Conservation (phyloP, 1,140 invertebrate genomes). For the Portunus trituberculatus region DNA sequence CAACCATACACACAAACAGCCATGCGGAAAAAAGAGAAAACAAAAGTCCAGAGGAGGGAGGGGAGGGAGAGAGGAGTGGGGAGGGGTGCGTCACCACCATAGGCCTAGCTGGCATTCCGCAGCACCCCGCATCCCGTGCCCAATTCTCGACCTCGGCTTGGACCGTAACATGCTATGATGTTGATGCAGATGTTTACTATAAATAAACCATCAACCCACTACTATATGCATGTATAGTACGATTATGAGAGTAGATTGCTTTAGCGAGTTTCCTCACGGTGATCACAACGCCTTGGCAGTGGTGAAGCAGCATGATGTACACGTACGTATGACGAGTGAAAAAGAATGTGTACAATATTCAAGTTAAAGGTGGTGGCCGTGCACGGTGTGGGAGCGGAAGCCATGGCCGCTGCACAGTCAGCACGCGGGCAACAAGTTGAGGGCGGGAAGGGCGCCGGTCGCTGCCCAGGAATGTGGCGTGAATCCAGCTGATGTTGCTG, state of each 20-base stretch:
- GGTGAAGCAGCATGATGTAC: too few species aligned
- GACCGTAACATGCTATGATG: not conserved
- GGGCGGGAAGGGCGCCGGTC: not conserved
- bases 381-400: not conserved
- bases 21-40: not conserved
- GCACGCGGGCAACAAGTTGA: constrained; percentile 2
- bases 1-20: not conserved
- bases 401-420: not conserved
- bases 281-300: too few species aligned
- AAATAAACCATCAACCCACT: too few species aligned
- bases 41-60: not conserved
- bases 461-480: not conserved
- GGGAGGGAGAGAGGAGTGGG: not conserved
- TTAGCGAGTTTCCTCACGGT: too few species aligned
- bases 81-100: not conserved
- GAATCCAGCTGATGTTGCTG: not conserved
- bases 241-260: too few species aligned
- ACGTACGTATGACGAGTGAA: too few species aligned
- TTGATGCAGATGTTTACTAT: too few species aligned
- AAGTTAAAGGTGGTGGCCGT: not conserved
- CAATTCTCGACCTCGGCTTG: not conserved
- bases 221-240: too few species aligned
- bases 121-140: not conserved
- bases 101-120: not conserved
- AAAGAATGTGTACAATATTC: too few species aligned